Conservation (phyloP, 2,888 invertebrate species). For the Xestoiulus laeticollis region DNA sequence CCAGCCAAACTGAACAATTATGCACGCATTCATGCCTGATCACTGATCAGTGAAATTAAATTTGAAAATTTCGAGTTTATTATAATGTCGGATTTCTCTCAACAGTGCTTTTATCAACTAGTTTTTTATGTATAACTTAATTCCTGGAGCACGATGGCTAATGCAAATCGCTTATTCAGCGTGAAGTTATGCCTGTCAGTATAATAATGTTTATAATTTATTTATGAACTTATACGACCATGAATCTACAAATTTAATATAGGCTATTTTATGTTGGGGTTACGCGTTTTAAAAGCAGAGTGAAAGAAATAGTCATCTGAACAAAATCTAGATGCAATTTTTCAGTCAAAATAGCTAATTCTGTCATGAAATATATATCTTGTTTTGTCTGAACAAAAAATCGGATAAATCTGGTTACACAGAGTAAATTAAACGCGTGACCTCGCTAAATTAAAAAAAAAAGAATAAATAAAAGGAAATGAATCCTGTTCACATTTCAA, state of each 20-base stretch:
- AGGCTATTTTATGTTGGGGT: background rate
- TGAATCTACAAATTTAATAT: background rate
- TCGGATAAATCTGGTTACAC: too few relatives aligned
- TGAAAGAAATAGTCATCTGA: background rate
- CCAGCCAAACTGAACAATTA: too few relatives aligned
- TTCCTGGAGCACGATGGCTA: background rate
- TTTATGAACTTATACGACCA: background rate
- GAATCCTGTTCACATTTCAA: too few relatives aligned
- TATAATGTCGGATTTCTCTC: background rate
- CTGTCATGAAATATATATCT: too few relatives aligned
- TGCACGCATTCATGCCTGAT: background rate
- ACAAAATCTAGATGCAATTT: too few relatives aligned
- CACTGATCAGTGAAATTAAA: background rate
- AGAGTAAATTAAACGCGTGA: too few relatives aligned
- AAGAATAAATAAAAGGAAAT: too few relatives aligned
- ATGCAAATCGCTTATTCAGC: background rate
- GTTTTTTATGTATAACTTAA: conserved; percentile 12
- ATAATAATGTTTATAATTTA: background rate
- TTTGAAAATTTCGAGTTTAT: background rate
- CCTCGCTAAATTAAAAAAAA: too few relatives aligned
- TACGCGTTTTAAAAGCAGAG: background rate
- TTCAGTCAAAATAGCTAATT: too few relatives aligned
- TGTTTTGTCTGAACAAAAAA: too few relatives aligned
- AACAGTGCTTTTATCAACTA: background rate
- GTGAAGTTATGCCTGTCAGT: conserved; percentile 11